Evolutionary conservation across 1,140 invertebrate genomes (phyloP).

Genomic region (Neodiprion virginianus): DNA sequence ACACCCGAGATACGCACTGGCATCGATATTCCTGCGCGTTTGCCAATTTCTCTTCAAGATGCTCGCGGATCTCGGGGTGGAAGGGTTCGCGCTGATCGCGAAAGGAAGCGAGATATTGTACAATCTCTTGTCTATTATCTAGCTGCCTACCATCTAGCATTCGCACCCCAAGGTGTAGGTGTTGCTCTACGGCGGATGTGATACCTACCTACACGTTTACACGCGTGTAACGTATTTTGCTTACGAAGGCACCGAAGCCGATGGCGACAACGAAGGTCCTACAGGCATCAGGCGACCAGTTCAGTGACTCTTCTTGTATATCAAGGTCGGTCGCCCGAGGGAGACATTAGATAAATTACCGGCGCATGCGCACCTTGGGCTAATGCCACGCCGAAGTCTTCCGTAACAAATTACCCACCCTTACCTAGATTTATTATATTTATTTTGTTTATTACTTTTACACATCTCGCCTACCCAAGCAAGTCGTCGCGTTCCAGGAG

Average conservation of each 20-base stretch:
- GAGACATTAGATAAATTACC: conserved; percentile 15
- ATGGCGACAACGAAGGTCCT: conserved; percentile 1
- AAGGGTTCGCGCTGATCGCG: no score
- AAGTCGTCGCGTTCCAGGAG: background rate
- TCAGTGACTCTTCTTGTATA: conserved; percentile 10
- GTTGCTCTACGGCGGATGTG: no score
- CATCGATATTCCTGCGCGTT: no score
- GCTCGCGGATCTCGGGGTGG: no score
- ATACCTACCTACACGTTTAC: no score
- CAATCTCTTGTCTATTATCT: no score
- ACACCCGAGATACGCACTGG: no score
- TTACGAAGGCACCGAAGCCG: background rate
- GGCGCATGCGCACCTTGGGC: conserved; percentile 10
- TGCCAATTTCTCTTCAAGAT: no score
- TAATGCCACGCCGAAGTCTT: conserved; percentile 1
- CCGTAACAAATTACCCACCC: conserved; percentile 11
- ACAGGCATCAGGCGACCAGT: conserved; percentile 1
- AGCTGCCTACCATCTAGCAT: no score
- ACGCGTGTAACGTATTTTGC: background rate
- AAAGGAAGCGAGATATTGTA: no score
- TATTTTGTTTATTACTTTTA: conserved; percentile 2
- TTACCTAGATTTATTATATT: background rate
- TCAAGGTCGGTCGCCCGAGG: conserved; percentile 10
- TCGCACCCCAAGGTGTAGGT: no score
- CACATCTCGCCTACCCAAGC: background rate